A percentile compares a stretch with the other conserved stretches of the same genome.
Evolutionary conservation across 2,888 invertebrate species (phyloP).

Genomic region (Apodemia hepburni): DNA sequence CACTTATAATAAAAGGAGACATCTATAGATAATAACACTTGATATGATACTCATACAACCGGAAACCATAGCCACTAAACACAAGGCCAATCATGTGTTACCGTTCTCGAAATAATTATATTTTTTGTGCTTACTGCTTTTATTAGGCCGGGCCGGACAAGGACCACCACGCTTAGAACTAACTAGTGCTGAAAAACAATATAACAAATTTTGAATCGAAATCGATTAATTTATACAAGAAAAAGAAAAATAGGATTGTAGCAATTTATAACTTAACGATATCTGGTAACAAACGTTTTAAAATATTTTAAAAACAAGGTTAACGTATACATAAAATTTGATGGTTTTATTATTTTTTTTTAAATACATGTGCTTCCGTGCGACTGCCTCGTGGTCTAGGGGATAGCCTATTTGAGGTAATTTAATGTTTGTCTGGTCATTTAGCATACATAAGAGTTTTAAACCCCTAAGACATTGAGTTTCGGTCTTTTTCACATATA

Average conservation of each 20-base stretch:
- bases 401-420: no score
- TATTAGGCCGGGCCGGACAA: constrained; percentile 45
- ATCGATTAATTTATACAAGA: not conserved
- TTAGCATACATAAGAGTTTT: no score
- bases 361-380: no score
- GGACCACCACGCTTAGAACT: not conserved
- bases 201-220: not conserved
- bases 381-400: no score
- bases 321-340: not conserved
- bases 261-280: not conserved
- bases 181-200: not conserved
- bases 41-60: constrained; percentile 57
- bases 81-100: constrained; percentile 64
- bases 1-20: constrained; percentile 34
- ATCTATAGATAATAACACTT: constrained; percentile 45
- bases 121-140: constrained; percentile 48
- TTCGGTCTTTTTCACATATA: no score
- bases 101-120: constrained; percentile 72
- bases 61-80: constrained; percentile 50
- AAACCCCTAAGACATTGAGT: no score
- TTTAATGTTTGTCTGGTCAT: no score
- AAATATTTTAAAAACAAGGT: not conserved
- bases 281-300: not conserved
- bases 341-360: not conserved
- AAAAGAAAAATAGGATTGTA: not conserved